Evolutionary conservation across 2,113 vertebrate species (phyloP).

Genomic region (Tylochromis polylepis): DNA sequence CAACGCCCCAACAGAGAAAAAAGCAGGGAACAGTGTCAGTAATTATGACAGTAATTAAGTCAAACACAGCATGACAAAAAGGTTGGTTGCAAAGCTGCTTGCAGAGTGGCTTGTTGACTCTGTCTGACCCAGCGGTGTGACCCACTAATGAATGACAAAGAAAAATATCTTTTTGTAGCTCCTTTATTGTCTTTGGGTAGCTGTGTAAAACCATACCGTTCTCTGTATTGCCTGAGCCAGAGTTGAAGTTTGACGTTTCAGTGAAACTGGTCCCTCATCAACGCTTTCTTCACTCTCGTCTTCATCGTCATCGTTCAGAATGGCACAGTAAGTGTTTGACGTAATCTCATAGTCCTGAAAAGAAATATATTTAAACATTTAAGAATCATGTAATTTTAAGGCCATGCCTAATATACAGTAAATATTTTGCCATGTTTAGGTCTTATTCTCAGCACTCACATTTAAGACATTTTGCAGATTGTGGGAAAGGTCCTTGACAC

Average conservation of each 20-base stretch:
- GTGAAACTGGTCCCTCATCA: constrained; percentile 20
- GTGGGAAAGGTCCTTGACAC: constrained; percentile 70
- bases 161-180: fast-evolving
- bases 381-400: neutral
- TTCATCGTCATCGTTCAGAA: constrained; percentile 59
- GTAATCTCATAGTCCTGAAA: constrained; percentile 83
- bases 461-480: constrained; percentile 81
- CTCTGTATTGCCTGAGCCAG: constrained; percentile 80
- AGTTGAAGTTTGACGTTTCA: constrained; percentile 64
- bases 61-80: neutral
- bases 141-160: neutral
- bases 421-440: neutral
- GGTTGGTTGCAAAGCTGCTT: neutral
- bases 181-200: neutral
- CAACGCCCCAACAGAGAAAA: neutral
- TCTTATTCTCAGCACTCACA: constrained; percentile 60
- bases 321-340: constrained; percentile 77
- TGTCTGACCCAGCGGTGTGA: neutral
- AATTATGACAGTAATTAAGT: neutral
- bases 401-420: neutral
- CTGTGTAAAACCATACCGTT: constrained; percentile 71
- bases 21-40: neutral
- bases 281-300: neutral
- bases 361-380: neutral
- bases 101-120: neutral